These are phyloP conservation scores for Leptopilina clavipes DNA, from an alignment of 1,140 invertebrate species.

Conservation along the genomic window DNA sequence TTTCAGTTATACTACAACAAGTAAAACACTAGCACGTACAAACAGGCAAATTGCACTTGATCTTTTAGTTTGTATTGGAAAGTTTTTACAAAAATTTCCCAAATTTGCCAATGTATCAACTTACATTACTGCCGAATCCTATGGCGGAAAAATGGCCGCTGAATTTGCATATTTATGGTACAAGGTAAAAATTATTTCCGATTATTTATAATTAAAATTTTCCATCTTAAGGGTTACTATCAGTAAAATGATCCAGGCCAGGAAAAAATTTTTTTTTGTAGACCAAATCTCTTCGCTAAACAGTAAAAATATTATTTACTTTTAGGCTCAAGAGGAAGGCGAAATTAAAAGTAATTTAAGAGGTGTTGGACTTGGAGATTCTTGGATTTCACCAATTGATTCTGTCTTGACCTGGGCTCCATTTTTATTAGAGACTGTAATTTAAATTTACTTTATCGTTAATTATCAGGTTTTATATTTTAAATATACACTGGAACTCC, in stretches of 20 bases:
- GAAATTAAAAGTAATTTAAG: conserved; percentile 82
- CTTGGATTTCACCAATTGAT: conserved; percentile 91
- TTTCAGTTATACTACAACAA: conserved; percentile 85
- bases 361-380: conserved; percentile 88
- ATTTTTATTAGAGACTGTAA: conserved; percentile 82
- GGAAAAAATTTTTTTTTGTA: no score
- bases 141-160: conserved; percentile 92
- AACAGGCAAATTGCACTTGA: conserved; percentile 86
- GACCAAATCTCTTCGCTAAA: no score
- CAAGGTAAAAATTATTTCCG: conserved; percentile 72
- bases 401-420: conserved; percentile 87
- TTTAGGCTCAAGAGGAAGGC: conserved; percentile 77
- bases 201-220: no score
- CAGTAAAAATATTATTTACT: conserved; percentile 25
- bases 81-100: conserved; percentile 78
- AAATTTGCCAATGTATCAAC: conserved; percentile 83
- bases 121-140: conserved; percentile 90
- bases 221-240: no score
- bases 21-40: conserved; percentile 75
- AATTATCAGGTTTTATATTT: conserved; percentile 18
- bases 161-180: conserved; percentile 81
- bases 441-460: conserved; percentile 48
- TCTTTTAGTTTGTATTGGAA: conserved; percentile 82
- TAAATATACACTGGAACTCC: no score
- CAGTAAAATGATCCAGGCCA: no score